A percentile compares a stretch with the other conserved stretches of the same genome.
Conservation (phyloP, 2,888 invertebrate genomes). For the Melieria omissa region DNA sequence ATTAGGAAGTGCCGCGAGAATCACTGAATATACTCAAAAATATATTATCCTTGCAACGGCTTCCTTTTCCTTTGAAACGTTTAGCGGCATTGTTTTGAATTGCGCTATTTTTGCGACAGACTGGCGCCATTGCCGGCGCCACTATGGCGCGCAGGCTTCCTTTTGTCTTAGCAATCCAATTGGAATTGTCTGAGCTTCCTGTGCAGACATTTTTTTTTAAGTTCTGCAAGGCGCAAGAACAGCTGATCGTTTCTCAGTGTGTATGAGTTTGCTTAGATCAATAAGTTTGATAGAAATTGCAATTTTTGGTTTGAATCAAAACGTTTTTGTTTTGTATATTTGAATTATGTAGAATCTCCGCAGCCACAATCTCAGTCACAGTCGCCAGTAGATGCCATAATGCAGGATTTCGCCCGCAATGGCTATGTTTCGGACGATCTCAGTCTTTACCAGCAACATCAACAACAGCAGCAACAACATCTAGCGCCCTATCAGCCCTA, state of each 20-base stretch:
- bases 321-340: not conserved
- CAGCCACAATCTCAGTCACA: not conserved
- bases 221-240: too few relatives aligned
- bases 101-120: too few relatives aligned
- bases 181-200: not conserved
- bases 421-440: slow-evolving; percentile 61
- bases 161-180: not conserved
- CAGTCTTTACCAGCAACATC: slow-evolving; percentile 44
- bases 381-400: slow-evolving; percentile 52
- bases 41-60: too few relatives aligned
- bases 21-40: not conserved
- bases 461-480: slow-evolving; percentile 37
- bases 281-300: not conserved
- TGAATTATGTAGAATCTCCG: not conserved
- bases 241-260: slow-evolving; percentile 1
- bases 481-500: slow-evolving; percentile 24
- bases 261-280: not conserved
- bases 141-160: not conserved
- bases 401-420: slow-evolving; percentile 63
- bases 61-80: not conserved
- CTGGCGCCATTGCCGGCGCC: slow-evolving; percentile 17
- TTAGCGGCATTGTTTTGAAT: too few relatives aligned
- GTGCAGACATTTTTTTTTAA: too few relatives aligned
- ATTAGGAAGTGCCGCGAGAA: not conserved
- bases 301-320: not conserved